Conservation (phyloP, 37 sponge, comb jelly and placozoan species). For the Hexactinellida sp. region DNA sequence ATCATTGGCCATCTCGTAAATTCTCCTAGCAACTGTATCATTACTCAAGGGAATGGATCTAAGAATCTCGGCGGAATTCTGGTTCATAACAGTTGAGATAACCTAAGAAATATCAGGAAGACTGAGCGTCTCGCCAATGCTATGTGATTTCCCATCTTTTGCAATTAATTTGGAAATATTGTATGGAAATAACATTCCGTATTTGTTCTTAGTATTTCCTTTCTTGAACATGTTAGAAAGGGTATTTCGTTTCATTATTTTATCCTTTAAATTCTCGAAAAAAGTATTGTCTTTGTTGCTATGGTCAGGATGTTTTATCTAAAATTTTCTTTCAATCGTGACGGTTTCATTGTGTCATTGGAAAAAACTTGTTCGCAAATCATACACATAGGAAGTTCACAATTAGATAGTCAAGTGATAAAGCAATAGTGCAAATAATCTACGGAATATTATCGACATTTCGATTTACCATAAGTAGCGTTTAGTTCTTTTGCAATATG, state of each 20-base stretch:
- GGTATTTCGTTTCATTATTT: background rate
- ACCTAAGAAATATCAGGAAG: background rate
- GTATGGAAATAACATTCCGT: background rate
- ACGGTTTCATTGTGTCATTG: background rate
- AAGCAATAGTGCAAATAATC: background rate
- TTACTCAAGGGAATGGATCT: background rate
- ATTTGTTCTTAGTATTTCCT: background rate
- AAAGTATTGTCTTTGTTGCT: background rate
- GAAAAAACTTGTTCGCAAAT: background rate
- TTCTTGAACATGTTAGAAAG: background rate
- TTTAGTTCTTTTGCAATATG: background rate
- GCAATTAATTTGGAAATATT: background rate
- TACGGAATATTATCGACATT: background rate
- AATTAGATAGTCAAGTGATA: background rate
- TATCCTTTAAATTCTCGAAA: background rate
- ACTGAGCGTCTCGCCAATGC: background rate
- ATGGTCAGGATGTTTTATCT: background rate
- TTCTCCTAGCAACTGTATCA: background rate
- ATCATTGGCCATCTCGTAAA: background rate
- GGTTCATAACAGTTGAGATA: conserved; percentile 15
- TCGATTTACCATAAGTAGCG: background rate
- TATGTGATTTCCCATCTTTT: background rate
- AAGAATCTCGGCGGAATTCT: background rate
- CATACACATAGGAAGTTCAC: background rate
- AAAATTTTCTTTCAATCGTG: background rate